These are phyloP conservation scores for Triplophysa yarkandensis DNA, from an alignment of 2,797 vertebrate species.

Conservation along the genomic window DNA sequence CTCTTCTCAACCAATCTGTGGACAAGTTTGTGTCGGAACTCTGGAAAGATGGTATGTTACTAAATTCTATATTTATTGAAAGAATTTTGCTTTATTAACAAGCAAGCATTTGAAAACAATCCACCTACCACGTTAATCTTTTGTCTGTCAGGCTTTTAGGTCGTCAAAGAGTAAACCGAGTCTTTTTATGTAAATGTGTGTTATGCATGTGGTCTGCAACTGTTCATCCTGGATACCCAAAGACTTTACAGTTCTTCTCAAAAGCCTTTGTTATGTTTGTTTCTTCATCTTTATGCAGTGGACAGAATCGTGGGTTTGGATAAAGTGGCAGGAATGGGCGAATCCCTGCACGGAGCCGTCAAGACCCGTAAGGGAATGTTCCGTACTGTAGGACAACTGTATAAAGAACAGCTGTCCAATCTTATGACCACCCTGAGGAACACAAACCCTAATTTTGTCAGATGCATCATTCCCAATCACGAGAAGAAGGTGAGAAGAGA, in stretches of 20 bases:
- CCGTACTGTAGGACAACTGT: slow-evolving; percentile 85
- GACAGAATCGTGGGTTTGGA: slow-evolving; percentile 88
- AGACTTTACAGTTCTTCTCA: slow-evolving; percentile 41
- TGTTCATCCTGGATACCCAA: slow-evolving; percentile 45
- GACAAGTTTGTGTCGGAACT: slow-evolving; percentile 86
- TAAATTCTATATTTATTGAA: no score
- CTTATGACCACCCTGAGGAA: slow-evolving; percentile 86
- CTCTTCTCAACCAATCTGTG: slow-evolving; percentile 83
- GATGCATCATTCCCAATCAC: slow-evolving; percentile 88
- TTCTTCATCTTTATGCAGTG: slow-evolving; percentile 68
- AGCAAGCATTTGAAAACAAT: slow-evolving; percentile 38
- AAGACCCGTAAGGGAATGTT: slow-evolving; percentile 90
- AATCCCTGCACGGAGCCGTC: slow-evolving; percentile 81
- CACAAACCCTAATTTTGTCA: slow-evolving; percentile 88
- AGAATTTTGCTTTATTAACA: no score
- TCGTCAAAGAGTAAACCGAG: slow-evolving; percentile 49
- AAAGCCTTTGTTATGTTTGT: background rate
- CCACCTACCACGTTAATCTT: slow-evolving; percentile 46
- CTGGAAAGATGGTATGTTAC: slow-evolving; percentile 83
- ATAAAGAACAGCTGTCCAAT: slow-evolving; percentile 85
- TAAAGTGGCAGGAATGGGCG: slow-evolving; percentile 86
- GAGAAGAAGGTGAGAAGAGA: slow-evolving; percentile 80
- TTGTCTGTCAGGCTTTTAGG: slow-evolving; percentile 56
- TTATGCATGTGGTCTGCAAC: slow-evolving; percentile 43
- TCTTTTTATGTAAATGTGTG: slow-evolving; percentile 46